Evolutionary conservation across 2,797 vertebrate species (phyloP).

Genomic region (Rachycentron canadum): DNA sequence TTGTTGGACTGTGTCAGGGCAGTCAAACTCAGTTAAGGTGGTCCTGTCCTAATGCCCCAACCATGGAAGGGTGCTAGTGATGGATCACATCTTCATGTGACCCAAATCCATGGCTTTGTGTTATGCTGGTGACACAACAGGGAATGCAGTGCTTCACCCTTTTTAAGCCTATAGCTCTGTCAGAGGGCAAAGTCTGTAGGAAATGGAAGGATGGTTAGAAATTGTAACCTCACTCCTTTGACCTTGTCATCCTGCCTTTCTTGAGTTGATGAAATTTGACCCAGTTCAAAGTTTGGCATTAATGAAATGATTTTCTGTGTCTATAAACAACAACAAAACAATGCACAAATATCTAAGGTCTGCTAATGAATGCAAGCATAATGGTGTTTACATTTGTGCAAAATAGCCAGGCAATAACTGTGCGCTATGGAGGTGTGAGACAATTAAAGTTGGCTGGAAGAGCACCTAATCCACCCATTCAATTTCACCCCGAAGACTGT

Average conservation of each 20-base stretch:
- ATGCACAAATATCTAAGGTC: neutral
- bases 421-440: neutral
- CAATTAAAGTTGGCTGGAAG: neutral
- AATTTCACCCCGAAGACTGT: constrained; percentile 20
- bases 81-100: constrained; percentile 12
- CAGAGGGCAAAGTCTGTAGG: neutral
- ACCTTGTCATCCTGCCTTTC: neutral
- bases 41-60: neutral
- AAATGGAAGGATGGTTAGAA: neutral
- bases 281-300: neutral
- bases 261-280: constrained; percentile 8
- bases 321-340: neutral
- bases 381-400: neutral
- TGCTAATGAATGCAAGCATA: neutral
- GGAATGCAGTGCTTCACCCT: neutral
- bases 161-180: neutral
- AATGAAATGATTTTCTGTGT: neutral
- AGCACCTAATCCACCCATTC: neutral
- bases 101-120: constrained; percentile 13
- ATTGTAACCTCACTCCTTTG: neutral
- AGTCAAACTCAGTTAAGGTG: neutral
- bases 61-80: neutral
- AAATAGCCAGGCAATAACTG: neutral
- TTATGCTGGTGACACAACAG: constrained; percentile 7
- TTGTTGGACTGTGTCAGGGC: constrained; percentile 16